A percentile compares a stretch with the other conserved stretches of the same genome.
Conservation (phyloP, 2,888 invertebrate genomes). For the Mechanitis messenoides region DNA sequence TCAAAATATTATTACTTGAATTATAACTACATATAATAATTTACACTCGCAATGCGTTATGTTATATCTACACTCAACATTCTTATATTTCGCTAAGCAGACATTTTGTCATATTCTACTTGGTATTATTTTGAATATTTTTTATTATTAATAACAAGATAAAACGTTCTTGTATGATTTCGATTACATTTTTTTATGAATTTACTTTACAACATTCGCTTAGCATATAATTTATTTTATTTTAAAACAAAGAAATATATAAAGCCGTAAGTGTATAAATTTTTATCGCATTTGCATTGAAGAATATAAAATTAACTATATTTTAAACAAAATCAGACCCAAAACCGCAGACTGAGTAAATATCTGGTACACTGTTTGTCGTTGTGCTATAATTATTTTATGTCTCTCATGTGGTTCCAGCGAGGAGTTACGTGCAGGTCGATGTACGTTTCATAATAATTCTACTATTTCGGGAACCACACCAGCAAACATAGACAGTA, state of each 20-base stretch:
- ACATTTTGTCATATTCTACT: slow-evolving; percentile 4
- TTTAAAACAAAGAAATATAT: background rate
- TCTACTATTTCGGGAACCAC: slow-evolving; percentile 50
- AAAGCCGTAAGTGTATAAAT: background rate
- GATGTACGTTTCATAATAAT: slow-evolving; percentile 43
- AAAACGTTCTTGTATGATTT: background rate
- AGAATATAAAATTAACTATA: background rate
- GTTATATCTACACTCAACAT: slow-evolving; percentile 10
- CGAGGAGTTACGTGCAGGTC: slow-evolving; percentile 47
- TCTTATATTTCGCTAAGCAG: slow-evolving; percentile 24
- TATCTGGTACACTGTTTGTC: background rate
- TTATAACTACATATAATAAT: background rate
- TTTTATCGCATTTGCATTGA: background rate
- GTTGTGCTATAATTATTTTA: slow-evolving; percentile 54
- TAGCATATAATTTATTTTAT: background rate
- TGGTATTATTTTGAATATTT: background rate
- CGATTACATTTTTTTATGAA: no score
- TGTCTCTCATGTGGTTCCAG: slow-evolving; percentile 38
- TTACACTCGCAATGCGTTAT: slow-evolving; percentile 18
- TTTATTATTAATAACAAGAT: background rate
- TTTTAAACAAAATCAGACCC: background rate
- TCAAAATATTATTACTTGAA: background rate
- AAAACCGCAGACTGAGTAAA: slow-evolving; percentile 8
- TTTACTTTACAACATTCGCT: background rate
- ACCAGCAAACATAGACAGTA: no score